Conservation (phyloP, 2,888 invertebrate genomes). For the Gasteruption jaculator region DNA sequence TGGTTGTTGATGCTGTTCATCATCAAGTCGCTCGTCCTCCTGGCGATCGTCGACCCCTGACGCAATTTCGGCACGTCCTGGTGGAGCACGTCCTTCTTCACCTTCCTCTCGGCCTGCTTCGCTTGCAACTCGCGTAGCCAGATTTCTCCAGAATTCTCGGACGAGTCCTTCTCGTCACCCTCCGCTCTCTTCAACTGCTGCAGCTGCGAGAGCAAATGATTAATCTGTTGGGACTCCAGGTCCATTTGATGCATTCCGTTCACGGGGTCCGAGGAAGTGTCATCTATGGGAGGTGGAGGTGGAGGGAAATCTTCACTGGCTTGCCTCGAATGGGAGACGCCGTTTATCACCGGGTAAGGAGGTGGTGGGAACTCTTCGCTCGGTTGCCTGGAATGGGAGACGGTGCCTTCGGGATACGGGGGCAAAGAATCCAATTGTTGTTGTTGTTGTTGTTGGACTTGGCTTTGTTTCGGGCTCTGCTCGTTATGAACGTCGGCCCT, state of each 20-base stretch:
- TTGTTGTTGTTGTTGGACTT: constrained; percentile 39
- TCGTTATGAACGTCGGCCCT: constrained; percentile 83
- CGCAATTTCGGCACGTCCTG: constrained; percentile 44
- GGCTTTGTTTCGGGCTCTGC: constrained; percentile 74
- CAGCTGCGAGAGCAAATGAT: constrained; percentile 41
- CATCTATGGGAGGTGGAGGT: constrained; percentile 75
- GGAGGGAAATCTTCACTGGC: constrained; percentile 88
- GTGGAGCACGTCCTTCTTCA: constrained; percentile 51
- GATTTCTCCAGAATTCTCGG: constrained; percentile 56
- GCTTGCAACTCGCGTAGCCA: constrained; percentile 78
- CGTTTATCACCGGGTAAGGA: constrained; percentile 75
- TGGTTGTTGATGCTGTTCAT: constrained; percentile 35
- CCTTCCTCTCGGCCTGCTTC: constrained; percentile 66
- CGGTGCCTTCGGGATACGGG: constrained; percentile 50
- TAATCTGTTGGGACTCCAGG: constrained; percentile 44
- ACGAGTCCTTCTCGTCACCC: constrained; percentile 38
- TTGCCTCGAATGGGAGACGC: constrained; percentile 77
- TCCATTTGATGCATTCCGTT: too few species aligned
- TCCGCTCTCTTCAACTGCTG: constrained; percentile 40
- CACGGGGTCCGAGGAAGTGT: too few species aligned
- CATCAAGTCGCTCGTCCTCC: constrained; percentile 44
- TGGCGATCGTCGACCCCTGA: constrained; percentile 32
- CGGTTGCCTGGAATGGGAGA: constrained; percentile 54
- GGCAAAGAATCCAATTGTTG: constrained; percentile 56
- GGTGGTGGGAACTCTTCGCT: constrained; percentile 61